These are phyloP conservation scores for Eurytoma californica DNA, from an alignment of 2,888 invertebrate genomes.

Conservation along the genomic window DNA sequence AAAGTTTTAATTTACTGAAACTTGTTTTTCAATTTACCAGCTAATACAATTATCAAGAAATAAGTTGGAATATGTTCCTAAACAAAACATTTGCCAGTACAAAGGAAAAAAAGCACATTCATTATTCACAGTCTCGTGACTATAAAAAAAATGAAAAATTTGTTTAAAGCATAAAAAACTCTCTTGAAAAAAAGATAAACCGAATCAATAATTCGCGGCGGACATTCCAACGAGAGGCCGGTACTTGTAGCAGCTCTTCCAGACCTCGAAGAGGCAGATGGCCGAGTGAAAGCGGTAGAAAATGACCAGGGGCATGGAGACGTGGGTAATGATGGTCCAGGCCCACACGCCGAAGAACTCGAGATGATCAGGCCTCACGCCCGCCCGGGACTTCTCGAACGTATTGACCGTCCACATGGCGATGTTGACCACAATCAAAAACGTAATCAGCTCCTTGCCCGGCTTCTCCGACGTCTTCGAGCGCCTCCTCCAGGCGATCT, in stretches of 20 bases:
- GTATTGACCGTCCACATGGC: conserved; percentile 93
- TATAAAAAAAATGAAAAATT: too few relatives aligned
- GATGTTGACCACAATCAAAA: conserved; percentile 87
- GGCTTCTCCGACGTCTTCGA: conserved; percentile 85
- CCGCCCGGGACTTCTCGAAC: conserved; percentile 88
- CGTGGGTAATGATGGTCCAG: conserved; percentile 93
- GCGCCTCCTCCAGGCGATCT: conserved; percentile 83
- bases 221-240: conserved; percentile 70
- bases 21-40: too few relatives aligned
- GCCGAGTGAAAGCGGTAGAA: conserved; percentile 95
- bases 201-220: neutral
- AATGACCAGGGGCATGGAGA: conserved; percentile 91
- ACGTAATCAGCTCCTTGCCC: conserved; percentile 90
- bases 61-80: too few relatives aligned
- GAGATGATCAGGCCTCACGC: conserved; percentile 88
- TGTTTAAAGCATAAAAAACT: neutral
- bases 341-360: conserved; percentile 91
- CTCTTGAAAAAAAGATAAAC: neutral
- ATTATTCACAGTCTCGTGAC: too few relatives aligned
- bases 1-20: too few relatives aligned
- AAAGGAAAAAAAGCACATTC: too few relatives aligned
- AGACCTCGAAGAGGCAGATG: conserved; percentile 93
- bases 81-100: too few relatives aligned
- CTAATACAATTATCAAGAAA: neutral
- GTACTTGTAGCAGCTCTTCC: conserved; percentile 92